Base-by-base conservation (phyloP, 1,140 invertebrate genomes). In the Orchesella cincta region DNA sequence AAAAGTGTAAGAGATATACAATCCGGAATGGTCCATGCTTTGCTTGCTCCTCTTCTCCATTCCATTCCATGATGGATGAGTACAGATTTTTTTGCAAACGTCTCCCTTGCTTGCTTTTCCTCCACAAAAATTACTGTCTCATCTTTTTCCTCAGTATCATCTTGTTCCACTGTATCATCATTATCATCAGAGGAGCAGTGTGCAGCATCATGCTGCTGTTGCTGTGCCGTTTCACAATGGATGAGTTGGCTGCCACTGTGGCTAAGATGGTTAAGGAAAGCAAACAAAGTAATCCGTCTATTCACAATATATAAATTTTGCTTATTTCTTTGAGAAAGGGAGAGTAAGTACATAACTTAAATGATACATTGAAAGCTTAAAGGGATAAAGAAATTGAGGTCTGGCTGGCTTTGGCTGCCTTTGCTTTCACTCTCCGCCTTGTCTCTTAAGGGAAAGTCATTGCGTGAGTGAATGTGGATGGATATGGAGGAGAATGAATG, bases 221-320 rank as follows among this genome's bases (percentile, higher is more conserved):
- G 39, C 39, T 46, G 39, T 20, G 8, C 20, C 39, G 8, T 46
- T 46, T 20, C 20, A 12, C 39, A 8, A 46, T 12, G 20, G 8
- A 46, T 46, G 20, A 20, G 8, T 12, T 46, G 8, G 39, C 39
- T 8, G 39, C 8, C 8, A 46, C 8, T 12, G 20, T 8, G 8
- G 20, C 39, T 46, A 8, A 46, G 39, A 46, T 20, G 20, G 20
- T 46, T 8, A 46, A 46, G 23, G 23, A 57, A 23, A 57, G 52
- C 23, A 26, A 57, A n/a, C 52, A 57, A 57, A 57, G 52, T 57
- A 57, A 57, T 57, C 52, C 52, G 52, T 57, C 52, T 57, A 57
- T 57, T 57, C 14, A 46, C 8, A 20, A 8, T 20, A 12, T 46
- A 20, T 12, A 46, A 8, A 46, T 46, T 46, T 46, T 46, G n/a